Base-by-base conservation (phyloP, 2,888 invertebrate genomes). In the Pyrrhosoma nymphula region DNA sequence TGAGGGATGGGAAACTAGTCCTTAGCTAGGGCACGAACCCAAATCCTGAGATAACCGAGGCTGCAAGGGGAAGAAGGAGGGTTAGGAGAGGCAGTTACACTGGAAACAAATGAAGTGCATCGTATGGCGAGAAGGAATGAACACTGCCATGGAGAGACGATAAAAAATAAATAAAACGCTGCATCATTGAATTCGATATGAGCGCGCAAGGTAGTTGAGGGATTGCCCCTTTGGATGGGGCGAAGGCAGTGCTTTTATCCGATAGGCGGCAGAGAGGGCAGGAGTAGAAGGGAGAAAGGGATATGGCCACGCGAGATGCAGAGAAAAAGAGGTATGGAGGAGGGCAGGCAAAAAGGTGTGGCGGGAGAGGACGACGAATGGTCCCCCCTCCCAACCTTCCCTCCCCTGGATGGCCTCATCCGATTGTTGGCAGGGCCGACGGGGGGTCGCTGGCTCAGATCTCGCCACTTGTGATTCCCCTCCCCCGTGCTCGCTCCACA, bases 401-500 rank as follows among this genome's bases (percentile, higher is more conserved):
- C 26, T 18, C 82, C 82, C 35, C n/a, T n/a, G 82, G 30, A 56
- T 89, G 56, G 89, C 89, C 89, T 89, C 82, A 82, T 82, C 89
- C 89, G 35, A 82, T 60, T 91, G 91, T 91, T 91, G 91, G 91
- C 91, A 91, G 60, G 63, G 91, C 63, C 39, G 63, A 63, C 63
- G 91, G 91, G 91, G 91, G 91, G 91, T 69, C 63, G 60, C 60
- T 35, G 91, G 91, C 56, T 91, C 91, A 91, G 60, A 91, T 91
- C 91, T 60, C 91, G 91, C 91, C 39, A 82, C 82, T 91, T 63
- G 91, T 91, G 91, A 60, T 63, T 91, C 82, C 82, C 91, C 63
- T n/a, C 47, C 69, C 69, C 69, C 69, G 26, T 69, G 26, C 26
- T 26, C 69, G 69, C 69, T 69, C 69, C n/a, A 23, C n/a, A 10